Conservation (phyloP, 2,797 vertebrate species). For the Anomalospiza imberbis region DNA sequence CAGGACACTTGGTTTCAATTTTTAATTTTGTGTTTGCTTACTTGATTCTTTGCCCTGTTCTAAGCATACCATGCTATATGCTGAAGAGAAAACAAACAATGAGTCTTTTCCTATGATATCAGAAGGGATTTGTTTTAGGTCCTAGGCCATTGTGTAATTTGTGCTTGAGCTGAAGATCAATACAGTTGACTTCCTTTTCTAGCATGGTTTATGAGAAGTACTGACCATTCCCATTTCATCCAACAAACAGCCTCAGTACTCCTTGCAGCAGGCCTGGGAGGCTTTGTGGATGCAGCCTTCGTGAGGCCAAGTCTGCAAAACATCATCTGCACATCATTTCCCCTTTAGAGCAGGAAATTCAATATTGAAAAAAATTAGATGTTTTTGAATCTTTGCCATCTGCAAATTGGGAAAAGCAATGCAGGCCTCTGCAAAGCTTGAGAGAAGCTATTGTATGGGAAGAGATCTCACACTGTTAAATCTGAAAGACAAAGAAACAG, state of each 20-base stretch:
- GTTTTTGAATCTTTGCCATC: neutral
- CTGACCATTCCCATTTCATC: neutral
- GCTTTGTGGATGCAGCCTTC: neutral
- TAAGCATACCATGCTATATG: neutral
- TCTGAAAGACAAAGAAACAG: neutral
- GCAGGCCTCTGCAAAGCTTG: neutral
- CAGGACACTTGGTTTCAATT: fast-evolving
- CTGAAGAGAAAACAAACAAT: neutral
- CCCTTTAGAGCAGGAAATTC: neutral
- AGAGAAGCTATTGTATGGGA: neutral
- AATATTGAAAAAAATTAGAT: neutral
- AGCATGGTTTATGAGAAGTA: neutral
- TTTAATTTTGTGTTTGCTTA: neutral
- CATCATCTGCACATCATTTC: neutral
- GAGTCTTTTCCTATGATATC: neutral
- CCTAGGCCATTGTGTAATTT: neutral
- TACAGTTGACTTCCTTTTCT: neutral
- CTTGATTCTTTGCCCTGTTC: neutral
- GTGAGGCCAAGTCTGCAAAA: neutral
- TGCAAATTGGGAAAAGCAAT: neutral
- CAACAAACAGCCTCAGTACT: neutral
- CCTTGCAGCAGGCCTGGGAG: neutral
- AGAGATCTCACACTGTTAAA: neutral
- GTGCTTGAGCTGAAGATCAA: neutral
- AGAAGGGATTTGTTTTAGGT: neutral